Evolutionary conservation across 2,888 invertebrate genomes (phyloP), one percentile per base, ranked within the genome.

Genomic region (Phalera bucephala): DNA sequence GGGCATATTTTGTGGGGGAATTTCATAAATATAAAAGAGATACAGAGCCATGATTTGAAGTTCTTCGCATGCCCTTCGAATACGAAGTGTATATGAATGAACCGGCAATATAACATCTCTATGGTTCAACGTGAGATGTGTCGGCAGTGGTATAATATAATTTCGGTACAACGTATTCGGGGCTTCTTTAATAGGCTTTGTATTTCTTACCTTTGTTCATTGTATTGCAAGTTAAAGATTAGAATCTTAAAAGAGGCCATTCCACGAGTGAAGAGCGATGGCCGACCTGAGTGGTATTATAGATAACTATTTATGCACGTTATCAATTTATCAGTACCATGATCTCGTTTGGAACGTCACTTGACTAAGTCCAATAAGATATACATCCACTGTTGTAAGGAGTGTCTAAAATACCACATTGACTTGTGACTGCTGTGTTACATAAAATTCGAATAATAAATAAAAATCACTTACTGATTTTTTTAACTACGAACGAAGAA

Each of bases 391-490:
- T 8, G 13, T n/a, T n/a, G n/a, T 25, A 17, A 4, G 17, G 23
- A 23, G 23, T 23, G 11, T 11, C 9, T 5, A 23, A 23, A 10
- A 23, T 23, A 23, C 6, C 1, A 11, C 17, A 11, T 11, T 11
- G 11, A 6, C 23, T 2, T 22, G 10, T 10, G 0, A 9, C 5
- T 7, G n/a, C 10, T 10, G 10, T 22, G 2, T 26, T 11, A n/a
- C n/a, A n/a, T n/a, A n/a, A n/a, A n/a, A n/a, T n/a, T n/a, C n/a
- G n/a, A n/a, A n/a, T 28, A 23, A 27, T 29, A 27, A 40, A 38
- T 11, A 33, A 42, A 34, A 31, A 35, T 41, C 40, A 52, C 73
- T 36, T 76, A 86, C 85, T 84, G 47, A 63, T 55, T 59, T 60
- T 77, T 58, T 80, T 82, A 20, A 71, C 52, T 25, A 71, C 41